Evolutionary conservation across 2,797 vertebrate species (phyloP).

Genomic region (Anabacerthia variegaticeps): DNA sequence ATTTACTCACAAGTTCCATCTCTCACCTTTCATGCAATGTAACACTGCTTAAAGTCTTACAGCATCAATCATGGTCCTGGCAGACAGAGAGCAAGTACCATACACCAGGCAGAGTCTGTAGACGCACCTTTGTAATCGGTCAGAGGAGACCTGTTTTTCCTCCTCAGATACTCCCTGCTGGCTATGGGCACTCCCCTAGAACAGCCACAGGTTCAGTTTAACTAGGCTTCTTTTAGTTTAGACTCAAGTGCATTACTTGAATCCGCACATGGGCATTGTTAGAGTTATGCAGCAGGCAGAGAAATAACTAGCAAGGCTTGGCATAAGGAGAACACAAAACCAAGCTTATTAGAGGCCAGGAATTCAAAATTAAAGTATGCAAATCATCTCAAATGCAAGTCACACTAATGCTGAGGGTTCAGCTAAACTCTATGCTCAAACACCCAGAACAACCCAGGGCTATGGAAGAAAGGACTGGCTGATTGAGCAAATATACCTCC

Average conservation of each 20-base stretch:
- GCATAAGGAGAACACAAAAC: accelerated
- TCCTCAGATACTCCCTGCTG: neutral
- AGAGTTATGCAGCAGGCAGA: neutral
- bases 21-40: accelerated
- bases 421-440: neutral
- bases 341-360: neutral
- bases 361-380: neutral
- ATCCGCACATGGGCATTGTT: neutral
- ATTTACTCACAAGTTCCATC: neutral
- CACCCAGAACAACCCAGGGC: neutral
- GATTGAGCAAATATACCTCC: neutral
- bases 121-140: neutral
- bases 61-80: neutral
- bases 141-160: neutral
- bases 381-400: neutral
- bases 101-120: neutral
- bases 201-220: accelerated
- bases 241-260: neutral
- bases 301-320: neutral
- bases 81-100: neutral
- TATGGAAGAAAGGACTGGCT: neutral
- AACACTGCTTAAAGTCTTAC: neutral
- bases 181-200: neutral
- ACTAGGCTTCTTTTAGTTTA: neutral
- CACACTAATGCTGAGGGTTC: neutral